Evolutionary conservation across 2,888 invertebrate species (phyloP), one percentile per base, ranked within the genome.

Genomic region (Vanessa cardui): DNA sequence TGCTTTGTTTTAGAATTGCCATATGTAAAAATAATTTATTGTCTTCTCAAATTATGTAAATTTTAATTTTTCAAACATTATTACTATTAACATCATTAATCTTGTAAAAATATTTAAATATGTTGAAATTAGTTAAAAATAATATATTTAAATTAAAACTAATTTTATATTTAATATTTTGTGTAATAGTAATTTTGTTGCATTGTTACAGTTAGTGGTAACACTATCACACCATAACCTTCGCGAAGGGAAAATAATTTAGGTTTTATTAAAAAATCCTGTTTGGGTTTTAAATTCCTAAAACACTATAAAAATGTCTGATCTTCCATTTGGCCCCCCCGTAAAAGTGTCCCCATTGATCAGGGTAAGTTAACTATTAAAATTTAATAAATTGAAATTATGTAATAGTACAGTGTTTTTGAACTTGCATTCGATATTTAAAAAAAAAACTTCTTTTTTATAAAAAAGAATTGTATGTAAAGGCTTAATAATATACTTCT

Each of bases 331-430:
- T 77, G 94, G 94, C 84, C 93, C 96, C 79, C 96, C 97, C 77
- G 95, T 97, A 73, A 94, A 95, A 82, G 96, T 97, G 74, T 96
- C 97, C 62, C 97, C 97, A 62, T 88, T 97, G 66, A 97, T 97
- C 83, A 96, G 95, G 94, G 96, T 96, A 94, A 91, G 78, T 84
- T 77, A 74, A 67, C 61, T 56, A 68, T 68, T 61, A 2, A 21
- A 52, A 49, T n/a, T 31, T 66, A 54, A 54, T 50, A 45, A 49
- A 73, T 68, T 52, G 56, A 69, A 73, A 83, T 86, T 86, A 89
- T 87, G 87, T 88, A 89, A 87, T 80, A 80, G 72, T 74, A 87
- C 79, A 80, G 72, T 74, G 73, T 82, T 79, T 80, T 74, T 73
- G 58, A 71, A 74, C 72, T 77, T 45, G 21, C 49, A 69, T 70